Evolutionary conservation across 2,888 invertebrate species (phyloP), one percentile per base, ranked within the genome.

Genomic region (Meloe dianella): DNA sequence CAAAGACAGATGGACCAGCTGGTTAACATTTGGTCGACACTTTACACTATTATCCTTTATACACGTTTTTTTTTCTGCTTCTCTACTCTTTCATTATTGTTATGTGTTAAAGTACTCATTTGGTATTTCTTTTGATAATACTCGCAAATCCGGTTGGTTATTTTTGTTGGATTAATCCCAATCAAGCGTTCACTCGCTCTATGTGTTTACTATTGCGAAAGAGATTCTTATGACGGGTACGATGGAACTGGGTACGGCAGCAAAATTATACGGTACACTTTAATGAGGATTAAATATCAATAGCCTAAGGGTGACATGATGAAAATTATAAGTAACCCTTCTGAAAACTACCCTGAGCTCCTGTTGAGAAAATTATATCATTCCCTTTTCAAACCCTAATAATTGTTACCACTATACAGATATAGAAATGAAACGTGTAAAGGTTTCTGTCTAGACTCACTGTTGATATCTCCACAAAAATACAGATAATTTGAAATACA

Each of bases 261-360:
- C 54, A 61, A 67, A 67, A 41, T 67, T 67, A 67, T 62, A 65
- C 29, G 67, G 64, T 64, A 32, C 20, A 38, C 35, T 67, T 67
- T 67, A 67, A 67, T 67, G 67, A 67, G 67, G 67, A 67, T 67
- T 67, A 67, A 38, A 67, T 64, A 54, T 35, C 32, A 35, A 27
- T n/a, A 30, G 30, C 57, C 17, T 7, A 32, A 14, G 57, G 30
- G 5, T 29, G 29, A 29, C 9, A n/a, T 58, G 17, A 58, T 30
- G 17, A 24, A 27, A n/a, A 58, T n/a, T n/a, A 35, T 22, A 29
- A 58, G 1, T 7, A 35, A 35, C 30, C 58, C 30, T 35, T 35
- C 17, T 30, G 22, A 29, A 22, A 27, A 27, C 56, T 14, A 56
- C 56, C 56, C 56, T 27, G 35, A 7, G 14, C 35, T 35, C 35